Evolutionary conservation across 2,113 vertebrate genomes (phyloP).

Genomic region (Dissostichus mawsoni): DNA sequence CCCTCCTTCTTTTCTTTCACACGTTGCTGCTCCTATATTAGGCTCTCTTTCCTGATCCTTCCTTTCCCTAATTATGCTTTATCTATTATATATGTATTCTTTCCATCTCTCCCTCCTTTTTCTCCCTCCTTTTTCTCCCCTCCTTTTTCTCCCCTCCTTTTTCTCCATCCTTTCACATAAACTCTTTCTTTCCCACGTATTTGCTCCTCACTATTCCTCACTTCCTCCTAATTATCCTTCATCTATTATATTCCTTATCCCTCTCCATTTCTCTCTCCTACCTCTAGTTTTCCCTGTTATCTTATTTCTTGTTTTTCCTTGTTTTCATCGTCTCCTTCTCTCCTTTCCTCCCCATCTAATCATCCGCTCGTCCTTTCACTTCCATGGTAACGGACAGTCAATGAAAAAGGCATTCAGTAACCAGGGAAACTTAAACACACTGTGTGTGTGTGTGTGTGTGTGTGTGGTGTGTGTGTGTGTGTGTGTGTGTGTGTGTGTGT

Average conservation of each 20-base stretch:
- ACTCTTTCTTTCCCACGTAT: not conserved
- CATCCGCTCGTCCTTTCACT: constrained; percentile 63
- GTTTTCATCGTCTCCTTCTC: not conserved
- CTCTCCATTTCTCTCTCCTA: not conserved
- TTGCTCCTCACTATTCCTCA: not conserved
- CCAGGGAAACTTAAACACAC: constrained; percentile 65
- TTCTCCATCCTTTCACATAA: too few relatives aligned
- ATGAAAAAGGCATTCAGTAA: constrained; percentile 74
- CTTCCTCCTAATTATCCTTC: not conserved
- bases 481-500: constrained; percentile 24
- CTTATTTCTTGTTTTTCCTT: not conserved
- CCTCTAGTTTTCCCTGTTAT: not conserved
- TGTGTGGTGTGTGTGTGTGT: constrained; percentile 20
- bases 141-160: not conserved
- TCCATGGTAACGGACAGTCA: constrained; percentile 74
- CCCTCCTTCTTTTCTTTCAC: too few relatives aligned
- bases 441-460: constrained; percentile 24
- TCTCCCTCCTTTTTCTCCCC: too few relatives aligned
- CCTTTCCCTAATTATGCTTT: too few relatives aligned
- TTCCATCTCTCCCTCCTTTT: not conserved
- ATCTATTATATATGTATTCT: too few relatives aligned
- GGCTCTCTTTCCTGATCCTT: not conserved
- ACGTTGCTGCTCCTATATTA: too few relatives aligned
- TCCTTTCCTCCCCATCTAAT: constrained; percentile 33
- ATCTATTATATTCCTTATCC: too few relatives aligned